phyloP scores from a whole-genome alignment of 2,888 invertebrate genomes.

The Drosophila pseudotakahashii region DNA sequence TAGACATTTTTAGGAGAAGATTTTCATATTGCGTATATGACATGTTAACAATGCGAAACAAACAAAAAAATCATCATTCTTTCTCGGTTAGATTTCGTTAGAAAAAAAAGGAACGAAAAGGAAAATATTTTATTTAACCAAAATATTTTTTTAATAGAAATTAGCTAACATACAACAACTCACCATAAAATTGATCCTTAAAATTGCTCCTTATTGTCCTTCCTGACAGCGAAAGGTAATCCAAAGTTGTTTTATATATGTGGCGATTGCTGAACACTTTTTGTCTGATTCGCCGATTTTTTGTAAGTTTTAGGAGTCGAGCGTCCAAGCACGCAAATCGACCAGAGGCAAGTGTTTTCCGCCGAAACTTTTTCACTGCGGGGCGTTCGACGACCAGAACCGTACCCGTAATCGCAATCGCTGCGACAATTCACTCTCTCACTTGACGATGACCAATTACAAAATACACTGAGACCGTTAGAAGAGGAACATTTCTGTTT shows the following conservation, averaged over 20 bases:
- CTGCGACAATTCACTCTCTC: constrained; percentile 21
- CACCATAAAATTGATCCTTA: constrained; percentile 59
- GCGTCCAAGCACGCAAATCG: constrained; percentile 53
- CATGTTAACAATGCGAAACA: background rate
- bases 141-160: background rate
- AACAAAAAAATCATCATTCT: background rate
- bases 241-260: constrained; percentile 22
- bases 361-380: constrained; percentile 54
- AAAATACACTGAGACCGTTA: constrained; percentile 58
- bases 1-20: constrained; percentile 1
- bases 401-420: constrained; percentile 45
- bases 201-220: constrained; percentile 19
- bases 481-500: constrained; percentile 49
- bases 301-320: constrained; percentile 41
- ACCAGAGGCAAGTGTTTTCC: constrained; percentile 63
- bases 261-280: constrained; percentile 21
- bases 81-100: background rate
- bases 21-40: constrained; percentile 6
- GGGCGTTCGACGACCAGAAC: constrained; percentile 42
- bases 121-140: too few species aligned
- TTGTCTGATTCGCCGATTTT: background rate
- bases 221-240: constrained; percentile 15
- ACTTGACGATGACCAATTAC: constrained; percentile 59
- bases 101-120: background rate
- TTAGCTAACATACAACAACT: constrained; percentile 18